Evolutionary conservation across 2,113 vertebrate species (phyloP).

Genomic region (Lathamus discolor): DNA sequence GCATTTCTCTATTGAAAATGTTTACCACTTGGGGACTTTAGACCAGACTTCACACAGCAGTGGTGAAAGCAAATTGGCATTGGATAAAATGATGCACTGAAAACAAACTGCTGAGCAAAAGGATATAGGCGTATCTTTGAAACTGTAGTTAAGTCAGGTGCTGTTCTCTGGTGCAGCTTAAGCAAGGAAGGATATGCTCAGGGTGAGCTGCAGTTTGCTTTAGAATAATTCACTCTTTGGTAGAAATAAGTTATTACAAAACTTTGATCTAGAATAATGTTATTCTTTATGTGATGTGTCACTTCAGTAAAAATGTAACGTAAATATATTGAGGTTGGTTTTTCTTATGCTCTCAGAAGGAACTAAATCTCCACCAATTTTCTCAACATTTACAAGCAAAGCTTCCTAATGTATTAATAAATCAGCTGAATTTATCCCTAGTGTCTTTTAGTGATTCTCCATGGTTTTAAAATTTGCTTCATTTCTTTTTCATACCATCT

Average conservation of each 20-base stretch:
- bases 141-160: background rate
- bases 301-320: conserved; percentile 20
- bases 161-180: background rate
- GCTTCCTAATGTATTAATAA: conserved; percentile 5
- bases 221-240: conserved; percentile 8
- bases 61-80: background rate
- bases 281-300: conserved; percentile 9
- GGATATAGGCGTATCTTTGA: background rate
- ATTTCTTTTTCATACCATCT: background rate
- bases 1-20: background rate
- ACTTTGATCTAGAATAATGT: background rate
- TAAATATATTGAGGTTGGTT: background rate
- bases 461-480: background rate
- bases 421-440: background rate
- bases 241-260: conserved; percentile 11
- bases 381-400: background rate
- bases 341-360: background rate
- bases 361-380: conserved; percentile 12
- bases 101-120: background rate
- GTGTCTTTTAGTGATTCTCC: background rate
- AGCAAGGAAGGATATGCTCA: background rate
- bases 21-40: background rate
- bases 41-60: background rate
- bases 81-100: background rate
- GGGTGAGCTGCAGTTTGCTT: background rate